phyloP scores from a whole-genome alignment of 2,113 vertebrate species.

The Felis catus region F.catus_Fca126_mat1.0 CM031417.1:14237501-14238000 shows the following conservation, averaged over 20 bases:
- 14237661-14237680: slow-evolving; percentile 71
- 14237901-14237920: slow-evolving; percentile 66
- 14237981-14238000: slow-evolving; percentile 50
- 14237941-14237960: slow-evolving; percentile 84
- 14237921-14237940: slow-evolving; percentile 71
- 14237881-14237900: slow-evolving; percentile 69
- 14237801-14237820: slow-evolving; percentile 81
- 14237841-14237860: slow-evolving; percentile 66
- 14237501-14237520: background rate
- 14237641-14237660: background rate
- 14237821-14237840: slow-evolving; percentile 58
- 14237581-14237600: background rate
- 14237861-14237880: slow-evolving; percentile 58
- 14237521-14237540: background rate
- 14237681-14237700: slow-evolving; percentile 65
- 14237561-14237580: background rate
- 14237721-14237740: slow-evolving; percentile 76
- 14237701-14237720: slow-evolving; percentile 74
- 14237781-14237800: slow-evolving; percentile 77
- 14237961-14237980: slow-evolving; percentile 78
- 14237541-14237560: background rate
- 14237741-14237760: slow-evolving; percentile 75
- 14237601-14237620: background rate
- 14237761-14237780: slow-evolving; percentile 70
- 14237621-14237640: slow-evolving; percentile 65